Percentiles rank a stretch among this genome's conserved stretches.
These are phyloP conservation scores for Lucilia cuprina DNA, from an alignment of 1,140 invertebrate species.

Conservation along the genomic window DNA sequence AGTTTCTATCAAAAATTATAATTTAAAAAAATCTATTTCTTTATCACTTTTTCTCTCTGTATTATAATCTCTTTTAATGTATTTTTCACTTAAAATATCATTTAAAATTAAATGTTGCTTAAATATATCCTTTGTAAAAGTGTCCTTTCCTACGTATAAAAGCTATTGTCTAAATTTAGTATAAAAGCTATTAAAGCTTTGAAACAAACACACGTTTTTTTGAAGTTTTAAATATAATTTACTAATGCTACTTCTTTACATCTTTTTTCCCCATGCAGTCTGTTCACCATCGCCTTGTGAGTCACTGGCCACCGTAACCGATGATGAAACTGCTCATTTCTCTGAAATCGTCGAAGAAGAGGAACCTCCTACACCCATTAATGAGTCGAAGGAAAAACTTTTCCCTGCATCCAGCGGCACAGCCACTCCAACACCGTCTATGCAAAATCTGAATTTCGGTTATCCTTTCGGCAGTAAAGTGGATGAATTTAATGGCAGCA, in stretches of 20 bases:
- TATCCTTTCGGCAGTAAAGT: slow-evolving; percentile 56
- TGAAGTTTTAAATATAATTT: not conserved
- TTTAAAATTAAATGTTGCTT: not conserved
- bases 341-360: slow-evolving; percentile 42
- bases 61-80: not conserved
- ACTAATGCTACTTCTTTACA: not conserved
- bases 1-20: too few relatives aligned
- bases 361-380: slow-evolving; percentile 56
- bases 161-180: not conserved
- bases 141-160: not conserved
- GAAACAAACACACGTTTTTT: not conserved
- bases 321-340: slow-evolving; percentile 60
- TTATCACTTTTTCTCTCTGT: too few relatives aligned
- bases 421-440: slow-evolving; percentile 36
- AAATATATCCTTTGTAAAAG: not conserved
- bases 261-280: slow-evolving; percentile 61
- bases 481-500: slow-evolving; percentile 54
- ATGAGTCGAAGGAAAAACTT: slow-evolving; percentile 56
- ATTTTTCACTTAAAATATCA: too few relatives aligned
- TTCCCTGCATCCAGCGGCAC: slow-evolving; percentile 42
- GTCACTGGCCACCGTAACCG: slow-evolving; percentile 71
- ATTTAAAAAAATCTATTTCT: too few relatives aligned
- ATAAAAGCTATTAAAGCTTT: not conserved
- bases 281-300: slow-evolving; percentile 79
- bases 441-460: slow-evolving; percentile 16